Evolutionary conservation across 1,140 invertebrate genomes (phyloP).

Genomic region (Agraylea sexmaculata): DNA sequence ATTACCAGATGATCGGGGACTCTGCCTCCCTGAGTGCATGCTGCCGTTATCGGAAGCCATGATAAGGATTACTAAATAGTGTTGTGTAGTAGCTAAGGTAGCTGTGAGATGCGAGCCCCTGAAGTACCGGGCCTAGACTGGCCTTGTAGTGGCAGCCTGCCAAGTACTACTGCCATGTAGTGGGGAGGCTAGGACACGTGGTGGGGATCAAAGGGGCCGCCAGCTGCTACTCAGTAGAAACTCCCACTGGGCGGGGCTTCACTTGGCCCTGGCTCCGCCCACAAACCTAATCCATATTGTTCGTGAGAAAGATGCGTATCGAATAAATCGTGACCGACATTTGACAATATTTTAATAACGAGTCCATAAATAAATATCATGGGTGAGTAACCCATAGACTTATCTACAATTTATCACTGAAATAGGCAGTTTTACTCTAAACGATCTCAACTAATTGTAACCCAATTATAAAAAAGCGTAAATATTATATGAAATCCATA

Average conservation of each 20-base stretch:
- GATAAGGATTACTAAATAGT: constrained; percentile 3
- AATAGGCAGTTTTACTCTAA: too few relatives aligned
- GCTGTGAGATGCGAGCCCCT: not conserved
- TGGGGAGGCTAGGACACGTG: not conserved
- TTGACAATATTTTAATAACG: too few relatives aligned
- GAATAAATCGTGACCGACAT: too few relatives aligned
- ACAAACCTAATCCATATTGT: too few relatives aligned
- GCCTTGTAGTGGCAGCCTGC: not conserved
- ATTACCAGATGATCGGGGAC: not conserved
- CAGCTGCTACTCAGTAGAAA: not conserved
- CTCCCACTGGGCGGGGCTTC: constrained; percentile 3
- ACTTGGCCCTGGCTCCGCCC: not conserved
- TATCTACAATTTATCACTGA: too few relatives aligned
- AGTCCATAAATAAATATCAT: too few relatives aligned
- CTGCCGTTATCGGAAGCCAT: not conserved
- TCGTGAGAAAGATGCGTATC: too few relatives aligned
- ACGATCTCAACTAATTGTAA: too few relatives aligned
- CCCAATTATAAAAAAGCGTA: too few relatives aligned
- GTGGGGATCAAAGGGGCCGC: constrained; percentile 2
- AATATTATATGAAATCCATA: too few relatives aligned
- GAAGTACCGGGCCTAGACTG: not conserved
- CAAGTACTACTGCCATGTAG: not conserved
- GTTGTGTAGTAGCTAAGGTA: not conserved
- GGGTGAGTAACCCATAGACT: too few relatives aligned
- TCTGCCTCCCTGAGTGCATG: not conserved